phyloP scores from a whole-genome alignment of 1,140 invertebrate genomes.

The Hypsibius dujardini region DNA sequence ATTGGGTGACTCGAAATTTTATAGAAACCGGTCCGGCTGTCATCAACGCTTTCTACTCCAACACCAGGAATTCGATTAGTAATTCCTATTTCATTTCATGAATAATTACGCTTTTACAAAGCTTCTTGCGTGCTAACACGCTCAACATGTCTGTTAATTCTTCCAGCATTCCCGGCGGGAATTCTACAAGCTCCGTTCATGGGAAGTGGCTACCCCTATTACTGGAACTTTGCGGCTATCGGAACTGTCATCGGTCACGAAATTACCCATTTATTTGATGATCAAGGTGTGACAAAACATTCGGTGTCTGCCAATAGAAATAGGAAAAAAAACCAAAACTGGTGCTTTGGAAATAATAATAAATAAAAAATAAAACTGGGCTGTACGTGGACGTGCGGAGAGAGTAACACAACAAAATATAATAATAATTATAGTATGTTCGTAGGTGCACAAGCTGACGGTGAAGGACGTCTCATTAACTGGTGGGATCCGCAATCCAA shows the following conservation, averaged over 20 bases:
- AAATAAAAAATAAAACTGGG: no score
- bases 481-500: conserved; percentile 69
- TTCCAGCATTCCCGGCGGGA: conserved; percentile 36
- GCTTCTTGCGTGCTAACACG: no score
- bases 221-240: conserved; percentile 43
- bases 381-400: no score
- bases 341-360: no score
- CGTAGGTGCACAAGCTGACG: conserved; percentile 63
- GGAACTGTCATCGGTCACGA: conserved; percentile 45
- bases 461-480: conserved; percentile 60
- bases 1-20: conserved; percentile 39
- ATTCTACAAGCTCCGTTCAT: conserved; percentile 39
- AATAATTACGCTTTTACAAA: no score
- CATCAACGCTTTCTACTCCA: conserved; percentile 40
- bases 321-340: no score
- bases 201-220: conserved; percentile 34
- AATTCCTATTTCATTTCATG: no score
- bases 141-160: no score
- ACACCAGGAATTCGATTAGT: conserved; percentile 39
- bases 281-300: no score
- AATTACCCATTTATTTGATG: conserved; percentile 43
- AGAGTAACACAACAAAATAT: no score
- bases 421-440: no score
- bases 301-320: no score
- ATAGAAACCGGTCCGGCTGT: conserved; percentile 37